phyloP scores from a whole-genome alignment of 1,140 invertebrate genomes.

The Drosophila navojoa region DNA sequence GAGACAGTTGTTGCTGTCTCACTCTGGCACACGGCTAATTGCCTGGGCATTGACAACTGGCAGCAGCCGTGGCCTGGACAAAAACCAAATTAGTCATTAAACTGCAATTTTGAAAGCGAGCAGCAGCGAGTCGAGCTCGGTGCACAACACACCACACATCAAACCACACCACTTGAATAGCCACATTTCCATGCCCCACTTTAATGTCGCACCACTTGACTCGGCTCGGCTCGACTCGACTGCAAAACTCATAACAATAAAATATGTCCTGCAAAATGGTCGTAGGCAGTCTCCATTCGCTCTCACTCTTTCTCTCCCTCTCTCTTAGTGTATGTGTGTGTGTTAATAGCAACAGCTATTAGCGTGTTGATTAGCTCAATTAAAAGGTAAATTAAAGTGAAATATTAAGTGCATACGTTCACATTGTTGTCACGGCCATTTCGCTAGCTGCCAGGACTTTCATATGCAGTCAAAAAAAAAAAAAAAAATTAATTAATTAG shows the following conservation, averaged over 20 bases:
- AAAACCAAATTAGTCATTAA: conserved; percentile 79
- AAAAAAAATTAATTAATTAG: not conserved
- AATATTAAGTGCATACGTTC: conserved; percentile 57
- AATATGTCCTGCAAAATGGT: conserved; percentile 57
- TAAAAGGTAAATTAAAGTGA: conserved; percentile 80
- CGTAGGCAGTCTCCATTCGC: not conserved
- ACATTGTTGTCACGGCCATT: conserved; percentile 23
- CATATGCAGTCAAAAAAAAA: not conserved
- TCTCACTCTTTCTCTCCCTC: not conserved
- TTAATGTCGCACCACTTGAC: not conserved
- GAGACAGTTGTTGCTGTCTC: conserved; percentile 10
- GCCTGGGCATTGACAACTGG: conserved; percentile 22
- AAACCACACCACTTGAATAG: not conserved
- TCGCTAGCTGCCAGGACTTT: not conserved
- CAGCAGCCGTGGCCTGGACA: conserved; percentile 36
- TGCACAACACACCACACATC: not conserved
- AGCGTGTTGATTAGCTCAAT: conserved; percentile 76
- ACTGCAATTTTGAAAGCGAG: conserved; percentile 76
- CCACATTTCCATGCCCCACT: not conserved
- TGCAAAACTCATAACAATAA: conserved; percentile 75
- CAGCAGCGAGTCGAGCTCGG: conserved; percentile 16
- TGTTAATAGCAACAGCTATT: conserved; percentile 67
- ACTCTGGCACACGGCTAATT: conserved; percentile 46
- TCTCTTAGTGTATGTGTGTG: conserved; percentile 26
- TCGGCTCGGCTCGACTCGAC: conserved; percentile 17